Evolutionary conservation across 1,140 invertebrate genomes (phyloP).

Genomic region (Mamestra configurata): DNA sequence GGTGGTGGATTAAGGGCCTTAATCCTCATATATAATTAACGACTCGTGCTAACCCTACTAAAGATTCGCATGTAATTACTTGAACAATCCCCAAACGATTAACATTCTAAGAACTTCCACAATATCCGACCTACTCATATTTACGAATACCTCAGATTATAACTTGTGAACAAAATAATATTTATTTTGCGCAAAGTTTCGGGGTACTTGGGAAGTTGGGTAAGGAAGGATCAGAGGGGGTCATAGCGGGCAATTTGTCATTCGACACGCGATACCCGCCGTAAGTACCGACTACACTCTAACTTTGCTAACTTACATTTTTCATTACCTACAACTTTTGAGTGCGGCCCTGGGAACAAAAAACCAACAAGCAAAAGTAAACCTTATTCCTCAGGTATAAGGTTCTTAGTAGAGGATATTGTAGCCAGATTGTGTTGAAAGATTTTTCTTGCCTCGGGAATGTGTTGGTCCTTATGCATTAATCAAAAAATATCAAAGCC

Average conservation of each 20-base stretch:
- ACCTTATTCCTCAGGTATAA: slow-evolving; percentile 7
- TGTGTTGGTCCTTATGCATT: slow-evolving; percentile 36
- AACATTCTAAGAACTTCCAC: slow-evolving; percentile 5
- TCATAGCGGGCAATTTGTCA: slow-evolving; percentile 69
- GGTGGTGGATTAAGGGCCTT: too few relatives aligned
- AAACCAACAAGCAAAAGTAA: not conserved
- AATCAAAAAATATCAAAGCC: slow-evolving; percentile 35
- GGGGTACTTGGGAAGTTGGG: slow-evolving; percentile 37
- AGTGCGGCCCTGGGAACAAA: slow-evolving; percentile 42
- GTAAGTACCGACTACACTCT: slow-evolving; percentile 65
- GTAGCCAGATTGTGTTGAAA: not conserved
- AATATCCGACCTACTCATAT: slow-evolving; percentile 20
- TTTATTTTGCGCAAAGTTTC: slow-evolving; percentile 65
- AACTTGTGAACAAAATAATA: slow-evolving; percentile 53
- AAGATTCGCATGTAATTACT: slow-evolving; percentile 17
- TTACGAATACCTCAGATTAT: slow-evolving; percentile 28
- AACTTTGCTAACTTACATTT: slow-evolving; percentile 72
- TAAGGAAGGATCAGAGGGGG: slow-evolving; percentile 60
- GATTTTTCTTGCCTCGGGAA: slow-evolving; percentile 12
- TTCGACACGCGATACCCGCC: slow-evolving; percentile 69
- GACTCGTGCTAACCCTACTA: slow-evolving; percentile 9
- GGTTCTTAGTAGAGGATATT: not conserved
- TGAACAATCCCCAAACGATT: slow-evolving; percentile 31
- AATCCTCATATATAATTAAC: slow-evolving; percentile 4
- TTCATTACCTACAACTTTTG: slow-evolving; percentile 71